Evolutionary conservation across 2,113 vertebrate species (phyloP).

Genomic region (Gallinago jamesoni): DNA sequence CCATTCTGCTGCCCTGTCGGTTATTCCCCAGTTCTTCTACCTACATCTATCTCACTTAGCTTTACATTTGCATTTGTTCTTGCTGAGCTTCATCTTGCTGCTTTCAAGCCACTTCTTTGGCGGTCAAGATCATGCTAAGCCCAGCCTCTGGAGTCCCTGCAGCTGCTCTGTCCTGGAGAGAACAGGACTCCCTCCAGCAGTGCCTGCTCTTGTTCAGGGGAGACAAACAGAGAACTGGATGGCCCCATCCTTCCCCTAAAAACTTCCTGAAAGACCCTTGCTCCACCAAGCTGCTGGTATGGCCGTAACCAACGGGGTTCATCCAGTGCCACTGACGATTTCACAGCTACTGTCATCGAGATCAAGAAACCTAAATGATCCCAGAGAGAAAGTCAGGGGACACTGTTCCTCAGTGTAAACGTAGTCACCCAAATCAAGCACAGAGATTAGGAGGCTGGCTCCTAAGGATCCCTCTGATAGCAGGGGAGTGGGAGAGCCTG

Average conservation of each 20-base stretch:
- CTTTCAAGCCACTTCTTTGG: background rate
- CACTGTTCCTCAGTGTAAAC: background rate
- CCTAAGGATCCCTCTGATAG: background rate
- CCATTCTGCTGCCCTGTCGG: background rate
- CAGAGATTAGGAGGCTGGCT: background rate
- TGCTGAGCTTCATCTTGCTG: background rate
- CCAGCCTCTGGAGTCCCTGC: background rate
- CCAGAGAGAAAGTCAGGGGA: background rate
- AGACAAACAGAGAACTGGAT: background rate
- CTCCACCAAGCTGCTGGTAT: background rate
- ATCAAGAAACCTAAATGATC: slow-evolving; percentile 23
- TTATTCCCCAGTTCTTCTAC: slow-evolving; percentile 5
- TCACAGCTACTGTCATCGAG: slow-evolving; percentile 31
- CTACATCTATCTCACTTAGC: background rate
- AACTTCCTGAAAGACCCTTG: background rate
- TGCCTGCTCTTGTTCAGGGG: background rate
- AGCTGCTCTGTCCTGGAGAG: background rate
- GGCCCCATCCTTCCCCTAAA: background rate
- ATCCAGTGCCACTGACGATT: background rate
- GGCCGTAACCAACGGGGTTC: background rate
- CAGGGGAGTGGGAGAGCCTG: background rate
- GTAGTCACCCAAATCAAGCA: background rate
- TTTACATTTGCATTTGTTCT: slow-evolving; percentile 34
- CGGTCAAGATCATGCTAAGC: accelerated
- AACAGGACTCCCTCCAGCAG: background rate